Evolutionary conservation across 1,140 invertebrate species (phyloP), one percentile per base, ranked within the genome.

Genomic region (Stegodyphus dumicola): DNA sequence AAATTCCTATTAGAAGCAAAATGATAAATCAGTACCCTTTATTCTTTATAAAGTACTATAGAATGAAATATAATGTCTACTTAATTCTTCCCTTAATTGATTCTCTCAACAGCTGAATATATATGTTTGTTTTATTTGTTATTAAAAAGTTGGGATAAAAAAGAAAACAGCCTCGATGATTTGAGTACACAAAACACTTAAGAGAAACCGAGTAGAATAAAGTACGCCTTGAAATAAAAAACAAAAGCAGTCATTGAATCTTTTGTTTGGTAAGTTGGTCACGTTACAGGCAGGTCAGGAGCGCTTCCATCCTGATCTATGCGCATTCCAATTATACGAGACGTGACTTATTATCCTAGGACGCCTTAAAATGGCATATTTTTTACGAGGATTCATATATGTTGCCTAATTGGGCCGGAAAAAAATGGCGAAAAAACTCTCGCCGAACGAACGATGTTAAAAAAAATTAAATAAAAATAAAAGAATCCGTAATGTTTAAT

Each of bases 261-360:
- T 53, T 64, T 80, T 70, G 77, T 54, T 76, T 80, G 69, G 67
- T 70, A 80, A 67, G 15, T 70, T 73, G 33, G 78, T 80, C 78
- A 70, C 78, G 78, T 80, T 51, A 60, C 9, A 48, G 53, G 65
- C 15, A 52, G 78, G 76, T 69, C 76, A 69, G 48, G n/a, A 67
- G 51, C 51, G 69, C 64, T 53, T 70, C 56, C 56, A 18, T 67
- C 53, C 78, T 80, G 78, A 80, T 73, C 54, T 80, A 80, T 80
- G 78, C 17, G 78, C 66, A 80, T 80, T 80, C 78, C 78, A 80
- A 80, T 80, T 80, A 80, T 73, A 73, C 6, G 11, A 80, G 78
- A 80, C 78, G 78, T 80, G 78, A 80, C 78, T 80, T 80, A 80
- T 80, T 80, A 80, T 80, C 52, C 51, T 67, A 9, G 60, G 78